Evolutionary conservation across 1,140 invertebrate species (phyloP), one percentile per base, ranked within the genome.

Genomic region (Musca domestica): DNA sequence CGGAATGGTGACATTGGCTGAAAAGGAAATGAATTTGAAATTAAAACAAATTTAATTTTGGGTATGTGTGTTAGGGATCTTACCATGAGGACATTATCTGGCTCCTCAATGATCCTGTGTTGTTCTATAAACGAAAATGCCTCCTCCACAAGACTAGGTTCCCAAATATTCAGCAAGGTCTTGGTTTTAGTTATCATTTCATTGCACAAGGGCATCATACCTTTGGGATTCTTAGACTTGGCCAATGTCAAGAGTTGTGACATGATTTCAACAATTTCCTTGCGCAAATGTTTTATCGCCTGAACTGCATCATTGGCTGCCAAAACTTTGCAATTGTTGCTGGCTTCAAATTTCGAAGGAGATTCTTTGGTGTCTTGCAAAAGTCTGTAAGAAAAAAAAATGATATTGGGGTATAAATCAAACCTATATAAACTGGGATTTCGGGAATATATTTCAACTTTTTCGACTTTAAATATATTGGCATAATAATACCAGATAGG

Each of bases 351-450:
- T 69, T 87, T 88, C 34, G 86, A 87, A n/a, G 88, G 87, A 2
- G 89, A 88, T 67, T 93, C 91, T 74, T 94, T 93, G 63, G 91
- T 85, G 76, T 92, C 91, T 81, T 94, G 92, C 7, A 96, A 86
- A 67, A 95, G 81, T 73, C 92, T 92, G 46, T 2, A 81, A 76
- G 15, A 19, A 46, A 2, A 10, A 3, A 15, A 46, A n/a, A n/a
- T 41, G 46, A 9, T 30, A 61, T 49, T 64, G n/a, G n/a, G n/a
- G n/a, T n/a, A n/a, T n/a, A n/a, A n/a, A n/a, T n/a, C 47, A n/a
- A n/a, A n/a, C n/a, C n/a, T n/a, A n/a, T n/a, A n/a, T n/a, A n/a
- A n/a, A n/a, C n/a, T n/a, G n/a, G n/a, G n/a, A n/a, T n/a, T n/a
- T n/a, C n/a, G n/a, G n/a, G n/a, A n/a, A n/a, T n/a, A n/a, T n/a